These are phyloP conservation scores for Oscheius onirici DNA, from an alignment of 2,888 invertebrate genomes.

Conservation along the genomic window DNA sequence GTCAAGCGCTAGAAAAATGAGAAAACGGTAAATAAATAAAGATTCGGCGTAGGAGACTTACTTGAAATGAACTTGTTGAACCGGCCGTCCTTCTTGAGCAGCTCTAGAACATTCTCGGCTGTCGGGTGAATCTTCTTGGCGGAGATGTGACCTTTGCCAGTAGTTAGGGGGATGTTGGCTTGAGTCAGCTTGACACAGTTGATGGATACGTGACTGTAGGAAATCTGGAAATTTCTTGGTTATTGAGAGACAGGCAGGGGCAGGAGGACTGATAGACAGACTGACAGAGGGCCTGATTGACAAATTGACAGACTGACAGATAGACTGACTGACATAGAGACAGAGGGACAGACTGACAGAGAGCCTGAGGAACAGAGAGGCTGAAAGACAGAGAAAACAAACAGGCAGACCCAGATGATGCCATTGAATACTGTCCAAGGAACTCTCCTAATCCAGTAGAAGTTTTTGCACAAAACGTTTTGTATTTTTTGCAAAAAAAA, in stretches of 20 bases:
- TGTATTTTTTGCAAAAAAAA: no score
- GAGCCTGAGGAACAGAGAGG: not conserved
- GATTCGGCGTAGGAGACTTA: not conserved
- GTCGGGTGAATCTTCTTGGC: not conserved
- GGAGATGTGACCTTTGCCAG: slow-evolving; percentile 1
- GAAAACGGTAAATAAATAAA: no score
- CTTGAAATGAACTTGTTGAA: slow-evolving; percentile 20
- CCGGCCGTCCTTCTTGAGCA: slow-evolving; percentile 10
- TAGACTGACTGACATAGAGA: not conserved
- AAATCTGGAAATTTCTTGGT: not conserved
- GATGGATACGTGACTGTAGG: not conserved
- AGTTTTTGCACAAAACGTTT: no score
- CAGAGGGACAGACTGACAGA: not conserved
- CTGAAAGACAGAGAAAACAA: no score
- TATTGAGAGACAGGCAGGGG: no score
- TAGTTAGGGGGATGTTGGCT: slow-evolving; percentile 6
- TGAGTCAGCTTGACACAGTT: slow-evolving; percentile 13
- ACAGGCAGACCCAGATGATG: no score
- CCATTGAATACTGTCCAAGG: no score
- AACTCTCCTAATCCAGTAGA: no score
- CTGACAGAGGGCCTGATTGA: no score
- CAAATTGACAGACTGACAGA: no score
- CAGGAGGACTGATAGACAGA: no score
- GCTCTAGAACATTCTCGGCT: slow-evolving; percentile 1
- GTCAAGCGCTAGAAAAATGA: no score